Evolutionary conservation across 1,140 invertebrate species (phyloP).

Genomic region (Drosophila azteca): DNA sequence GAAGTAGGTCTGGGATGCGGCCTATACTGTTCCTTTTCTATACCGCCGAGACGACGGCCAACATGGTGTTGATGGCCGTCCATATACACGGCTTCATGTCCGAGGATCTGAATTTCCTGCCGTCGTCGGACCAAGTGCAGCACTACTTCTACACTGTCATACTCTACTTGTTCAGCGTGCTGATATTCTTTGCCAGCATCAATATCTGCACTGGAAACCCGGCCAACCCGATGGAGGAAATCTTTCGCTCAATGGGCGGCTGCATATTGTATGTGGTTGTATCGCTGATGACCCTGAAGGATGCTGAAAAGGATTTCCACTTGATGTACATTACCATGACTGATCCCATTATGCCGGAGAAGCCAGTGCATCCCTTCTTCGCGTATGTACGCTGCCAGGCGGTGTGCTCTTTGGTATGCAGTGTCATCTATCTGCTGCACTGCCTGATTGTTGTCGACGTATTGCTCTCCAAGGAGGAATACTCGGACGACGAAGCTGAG

Average conservation of each 20-base stretch:
- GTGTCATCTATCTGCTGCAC: constrained; percentile 47
- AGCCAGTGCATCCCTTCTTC: constrained; percentile 45
- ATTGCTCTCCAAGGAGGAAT: constrained; percentile 25
- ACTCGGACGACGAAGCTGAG: background rate
- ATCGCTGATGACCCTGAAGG: constrained; percentile 37
- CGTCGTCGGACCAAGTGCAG: background rate
- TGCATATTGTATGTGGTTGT: constrained; percentile 25
- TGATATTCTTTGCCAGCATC: constrained; percentile 44
- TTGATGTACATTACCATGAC: constrained; percentile 8
- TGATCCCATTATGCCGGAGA: background rate
- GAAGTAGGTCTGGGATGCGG: too few species aligned
- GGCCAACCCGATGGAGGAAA: constrained; percentile 11
- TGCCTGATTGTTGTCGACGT: constrained; percentile 49
- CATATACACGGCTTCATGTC: constrained; percentile 20
- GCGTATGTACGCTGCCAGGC: constrained; percentile 32
- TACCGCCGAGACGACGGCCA: constrained; percentile 12
- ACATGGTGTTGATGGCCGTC: constrained; percentile 17
- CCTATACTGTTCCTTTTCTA: constrained; percentile 26
- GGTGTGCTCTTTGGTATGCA: constrained; percentile 8
- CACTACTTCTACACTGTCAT: constrained; percentile 7
- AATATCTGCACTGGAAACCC: constrained; percentile 46
- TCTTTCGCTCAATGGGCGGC: constrained; percentile 18
- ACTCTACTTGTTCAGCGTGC: constrained; percentile 32
- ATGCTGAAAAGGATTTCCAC: constrained; percentile 34
- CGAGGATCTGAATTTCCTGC: constrained; percentile 15